Base-by-base conservation (phyloP, 2,113 vertebrate species). In the Nymphicus hollandicus region DNA sequence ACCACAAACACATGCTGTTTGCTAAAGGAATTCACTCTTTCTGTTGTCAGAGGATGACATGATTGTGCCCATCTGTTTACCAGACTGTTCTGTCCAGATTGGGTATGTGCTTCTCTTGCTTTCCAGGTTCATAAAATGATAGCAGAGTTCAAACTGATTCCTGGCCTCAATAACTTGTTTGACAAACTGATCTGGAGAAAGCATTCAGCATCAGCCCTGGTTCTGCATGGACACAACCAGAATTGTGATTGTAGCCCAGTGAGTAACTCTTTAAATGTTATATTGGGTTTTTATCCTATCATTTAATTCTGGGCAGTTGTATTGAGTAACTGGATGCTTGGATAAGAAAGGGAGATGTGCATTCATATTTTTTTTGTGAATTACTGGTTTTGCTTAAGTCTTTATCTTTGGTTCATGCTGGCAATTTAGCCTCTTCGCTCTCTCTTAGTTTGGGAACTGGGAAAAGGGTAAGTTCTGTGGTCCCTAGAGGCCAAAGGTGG, bases 171-270 rank as follows among this genome's bases (percentile, higher is more conserved):
- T 91, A 99, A 99, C 96, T 97, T 99, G 80, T 99, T 99, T 96
- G 99, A 99, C 97, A 99, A 99, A 95, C 98, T 99, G 69, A 99
- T 99, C 95, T 99, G 99, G 99, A 99, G 99, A 94, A 99, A 99
- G 81, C 99, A 99, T 96, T 99, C 99, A 1, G 96, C 98, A 2
- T 98, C 99, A 47, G 98, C 98, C 78, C 98, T 99, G 6, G 98
- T 99, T 65, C 98, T 99, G 79, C 99, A 99, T 5, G 99, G 99
- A 77, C 99, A 99, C 96, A 99, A 99, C 91, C 99, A 99, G 97
- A 99, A 99, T 79, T 99, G 99, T 97, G 99, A 99, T 76, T 99
- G 99, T 95, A 99, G 99, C 96, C 99, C 99, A 13, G 99, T 99
- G 97, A 98, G 98, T 96, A 87, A 17, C 43, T 46, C 33, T 4